These are phyloP conservation scores for Mustela lutreola DNA, from an alignment of 2,113 vertebrate species.

Conservation along the genomic window DNA sequence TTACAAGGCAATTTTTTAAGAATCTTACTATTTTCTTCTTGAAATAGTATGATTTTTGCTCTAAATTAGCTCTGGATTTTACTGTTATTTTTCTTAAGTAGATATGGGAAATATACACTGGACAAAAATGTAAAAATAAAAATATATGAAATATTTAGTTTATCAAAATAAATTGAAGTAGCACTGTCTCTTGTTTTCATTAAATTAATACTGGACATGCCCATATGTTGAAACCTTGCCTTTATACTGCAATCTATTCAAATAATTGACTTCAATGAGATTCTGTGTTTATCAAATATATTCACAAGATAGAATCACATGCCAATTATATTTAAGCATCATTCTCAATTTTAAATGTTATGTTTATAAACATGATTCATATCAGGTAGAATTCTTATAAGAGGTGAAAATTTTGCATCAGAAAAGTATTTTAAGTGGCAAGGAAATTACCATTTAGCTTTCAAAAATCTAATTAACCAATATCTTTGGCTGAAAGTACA, in stretches of 20 bases:
- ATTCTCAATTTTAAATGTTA: background rate
- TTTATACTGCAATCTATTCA: background rate
- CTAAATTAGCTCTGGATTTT: background rate
- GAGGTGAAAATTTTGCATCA: background rate
- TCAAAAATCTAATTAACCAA: background rate
- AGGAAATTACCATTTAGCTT: background rate
- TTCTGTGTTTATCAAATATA: background rate
- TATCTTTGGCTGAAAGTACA: background rate
- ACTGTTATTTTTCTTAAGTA: conserved; percentile 14
- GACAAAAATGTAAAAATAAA: background rate
- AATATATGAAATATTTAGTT: background rate
- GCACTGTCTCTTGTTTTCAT: background rate
- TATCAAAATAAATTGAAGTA: background rate
- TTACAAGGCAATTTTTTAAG: background rate
- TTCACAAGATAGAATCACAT: background rate
- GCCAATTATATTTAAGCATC: background rate
- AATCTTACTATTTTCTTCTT: background rate
- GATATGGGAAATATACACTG: background rate
- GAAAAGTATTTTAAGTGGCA: background rate
- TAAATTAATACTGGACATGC: background rate
- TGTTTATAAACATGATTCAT: background rate
- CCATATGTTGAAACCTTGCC: background rate
- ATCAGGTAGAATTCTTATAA: background rate
- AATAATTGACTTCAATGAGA: background rate
- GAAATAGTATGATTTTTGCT: background rate